Base-by-base conservation (phyloP, 2,113 vertebrate genomes). In the Chlorocebus sabaeus region DNA sequence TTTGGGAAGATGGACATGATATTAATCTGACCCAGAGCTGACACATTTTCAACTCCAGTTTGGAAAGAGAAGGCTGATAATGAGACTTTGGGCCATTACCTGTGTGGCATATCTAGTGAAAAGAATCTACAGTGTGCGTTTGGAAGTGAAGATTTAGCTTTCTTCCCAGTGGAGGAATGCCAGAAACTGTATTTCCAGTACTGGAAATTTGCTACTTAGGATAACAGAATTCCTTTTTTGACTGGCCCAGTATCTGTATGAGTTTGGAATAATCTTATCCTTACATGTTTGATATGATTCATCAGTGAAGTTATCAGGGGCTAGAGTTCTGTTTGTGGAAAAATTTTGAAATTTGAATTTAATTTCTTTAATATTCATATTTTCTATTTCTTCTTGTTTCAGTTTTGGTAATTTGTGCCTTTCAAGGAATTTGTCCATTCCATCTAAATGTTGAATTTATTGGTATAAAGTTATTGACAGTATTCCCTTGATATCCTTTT, bases 401-500 rank as follows among this genome's bases (percentile, higher is more conserved):
- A 97, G 95, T 95, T 95, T 92, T 89, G 83, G 22, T 96, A 92
- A 96, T 93, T 97, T 97, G 85, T 97, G 72, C 95, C 93, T 97
- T 98, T 97, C 64, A 95, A 85, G 75, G 50, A 88, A 95, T 97
- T 95, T 97, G 43, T 96, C 85, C 64, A 67, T 95, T 96, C 95
- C 95, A 89, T 97, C 91, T 96, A 93, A 97, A 97, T 97, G 92
- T 93, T 97, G 91, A 89, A 84, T 94, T 96, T 96, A 92, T 80
- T 89, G 64, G n/a, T 68, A 30, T 95, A 91, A 93, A 94, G 45
- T 90, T 93, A 80, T 88, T 94, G 32, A 85, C 73, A 96, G 1
- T 95, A 73, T 87, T 86, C 67, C 38, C 45, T 97, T 86, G 59
- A 96, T 96, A 95, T 43, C 59, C 89, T 97, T 95, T 96, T 92